Percentiles rank a stretch among this genome's conserved stretches.
Conservation (phyloP, 2,888 invertebrate species). For the Autographa gamma region DNA sequence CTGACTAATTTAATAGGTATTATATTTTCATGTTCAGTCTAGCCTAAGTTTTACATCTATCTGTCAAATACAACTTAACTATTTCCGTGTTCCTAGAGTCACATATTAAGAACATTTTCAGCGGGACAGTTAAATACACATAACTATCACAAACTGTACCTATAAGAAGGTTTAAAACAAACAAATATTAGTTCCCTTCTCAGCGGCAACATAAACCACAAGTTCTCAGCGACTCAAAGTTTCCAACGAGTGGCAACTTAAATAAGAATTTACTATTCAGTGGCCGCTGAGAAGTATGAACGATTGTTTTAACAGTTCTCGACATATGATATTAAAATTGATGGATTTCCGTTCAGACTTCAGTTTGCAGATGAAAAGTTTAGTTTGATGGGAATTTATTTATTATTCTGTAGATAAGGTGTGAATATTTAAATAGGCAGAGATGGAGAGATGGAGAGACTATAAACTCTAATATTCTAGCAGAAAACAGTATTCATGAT, state of each 20-base stretch:
- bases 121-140: too few species aligned
- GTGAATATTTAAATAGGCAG: background rate
- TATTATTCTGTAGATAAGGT: too few species aligned
- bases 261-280: slow-evolving; percentile 38
- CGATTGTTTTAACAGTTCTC: slow-evolving; percentile 35
- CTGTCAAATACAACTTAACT: too few species aligned
- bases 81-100: too few species aligned
- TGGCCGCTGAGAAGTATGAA: slow-evolving; percentile 25
- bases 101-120: too few species aligned
- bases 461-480: too few species aligned
- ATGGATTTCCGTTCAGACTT: slow-evolving; percentile 21
- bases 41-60: too few species aligned
- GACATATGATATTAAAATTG: slow-evolving; percentile 49
- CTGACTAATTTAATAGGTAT: too few species aligned
- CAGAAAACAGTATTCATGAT: too few species aligned
- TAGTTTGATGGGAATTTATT: background rate
- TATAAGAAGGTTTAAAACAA: background rate
- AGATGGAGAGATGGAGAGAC: too few species aligned
- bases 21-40: too few species aligned
- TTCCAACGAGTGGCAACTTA: slow-evolving; percentile 15
- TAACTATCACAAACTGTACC: background rate
- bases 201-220: slow-evolving; percentile 12
- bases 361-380: background rate
- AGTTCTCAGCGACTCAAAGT: slow-evolving; percentile 31
- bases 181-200: background rate